phyloP scores from a whole-genome alignment of 2,797 vertebrate genomes.

The Mormyrops boulengeri region DNA sequence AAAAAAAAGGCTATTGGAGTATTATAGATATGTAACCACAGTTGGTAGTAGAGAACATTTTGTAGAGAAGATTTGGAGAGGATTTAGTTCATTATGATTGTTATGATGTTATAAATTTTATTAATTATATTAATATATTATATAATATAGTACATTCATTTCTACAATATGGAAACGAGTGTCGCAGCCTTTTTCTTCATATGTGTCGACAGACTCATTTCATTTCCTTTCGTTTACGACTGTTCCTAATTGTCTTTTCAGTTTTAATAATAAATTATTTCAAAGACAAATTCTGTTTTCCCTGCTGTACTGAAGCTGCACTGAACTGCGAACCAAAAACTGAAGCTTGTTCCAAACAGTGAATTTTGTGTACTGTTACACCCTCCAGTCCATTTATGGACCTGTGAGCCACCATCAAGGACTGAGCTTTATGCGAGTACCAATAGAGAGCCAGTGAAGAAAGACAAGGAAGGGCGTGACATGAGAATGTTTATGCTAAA shows the following conservation, averaged over 20 bases:
- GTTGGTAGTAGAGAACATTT: background rate
- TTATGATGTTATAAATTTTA: background rate
- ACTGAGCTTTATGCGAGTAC: background rate
- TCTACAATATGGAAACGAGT: background rate
- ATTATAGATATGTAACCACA: background rate
- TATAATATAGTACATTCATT: background rate
- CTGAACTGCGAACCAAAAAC: background rate
- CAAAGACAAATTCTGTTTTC: background rate
- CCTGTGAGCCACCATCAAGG: background rate
- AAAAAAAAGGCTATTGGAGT: background rate
- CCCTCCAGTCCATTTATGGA: background rate
- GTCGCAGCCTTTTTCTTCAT: background rate
- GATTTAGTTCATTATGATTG: background rate
- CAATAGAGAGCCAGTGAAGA: background rate
- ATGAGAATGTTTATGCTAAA: background rate
- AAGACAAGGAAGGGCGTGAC: background rate
- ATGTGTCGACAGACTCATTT: background rate
- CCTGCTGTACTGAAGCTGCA: background rate
- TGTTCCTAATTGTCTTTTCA: background rate
- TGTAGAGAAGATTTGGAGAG: background rate
- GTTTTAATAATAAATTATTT: background rate
- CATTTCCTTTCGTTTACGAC: background rate
- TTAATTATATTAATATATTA: background rate
- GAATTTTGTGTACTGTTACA: background rate
- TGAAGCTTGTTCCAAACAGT: background rate